Conservation (phyloP, 37 sponge, comb jelly and placozoan species). For the Axinella damicornis region DNA sequence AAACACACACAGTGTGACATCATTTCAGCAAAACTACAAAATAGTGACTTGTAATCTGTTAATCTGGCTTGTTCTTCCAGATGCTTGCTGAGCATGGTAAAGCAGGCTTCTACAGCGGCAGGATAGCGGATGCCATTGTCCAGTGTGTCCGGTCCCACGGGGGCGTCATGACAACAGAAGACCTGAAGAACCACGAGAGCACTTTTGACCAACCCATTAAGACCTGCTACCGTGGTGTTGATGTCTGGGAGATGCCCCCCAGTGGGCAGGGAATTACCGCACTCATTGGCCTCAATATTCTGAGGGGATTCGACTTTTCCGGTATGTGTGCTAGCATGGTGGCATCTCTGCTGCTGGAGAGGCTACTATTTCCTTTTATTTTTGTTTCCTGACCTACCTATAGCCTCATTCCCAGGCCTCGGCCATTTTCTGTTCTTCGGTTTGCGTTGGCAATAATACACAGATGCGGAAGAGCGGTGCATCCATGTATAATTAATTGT, state of each 20-base stretch:
- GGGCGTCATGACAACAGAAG: conserved; percentile 73
- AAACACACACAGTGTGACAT: background rate
- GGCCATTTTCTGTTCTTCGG: no score
- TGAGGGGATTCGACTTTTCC: conserved; percentile 66
- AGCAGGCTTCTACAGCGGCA: conserved; percentile 80
- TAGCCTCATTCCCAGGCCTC: no score
- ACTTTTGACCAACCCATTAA: conserved; percentile 80
- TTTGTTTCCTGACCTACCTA: no score
- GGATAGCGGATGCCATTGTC: conserved; percentile 79
- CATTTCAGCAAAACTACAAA: background rate
- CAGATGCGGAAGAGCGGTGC: no score
- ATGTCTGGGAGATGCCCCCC: conserved; percentile 93
- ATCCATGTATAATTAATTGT: no score
- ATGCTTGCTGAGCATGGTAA: conserved; percentile 69
- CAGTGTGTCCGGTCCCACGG: conserved; percentile 73
- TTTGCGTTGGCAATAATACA: no score
- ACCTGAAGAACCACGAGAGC: conserved; percentile 62
- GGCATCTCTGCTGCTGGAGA: no score
- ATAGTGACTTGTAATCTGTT: background rate
- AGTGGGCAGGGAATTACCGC: conserved; percentile 91
- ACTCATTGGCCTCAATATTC: conserved; percentile 82
- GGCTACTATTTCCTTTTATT: no score
- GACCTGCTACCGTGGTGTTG: conserved; percentile 63
- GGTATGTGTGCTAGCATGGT: conserved; percentile 57
- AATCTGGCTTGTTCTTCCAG: conserved; percentile 21